phyloP scores from a whole-genome alignment of 35 echinoderm and acorn worm species.

The Eucidaris tribuloides region DNA sequence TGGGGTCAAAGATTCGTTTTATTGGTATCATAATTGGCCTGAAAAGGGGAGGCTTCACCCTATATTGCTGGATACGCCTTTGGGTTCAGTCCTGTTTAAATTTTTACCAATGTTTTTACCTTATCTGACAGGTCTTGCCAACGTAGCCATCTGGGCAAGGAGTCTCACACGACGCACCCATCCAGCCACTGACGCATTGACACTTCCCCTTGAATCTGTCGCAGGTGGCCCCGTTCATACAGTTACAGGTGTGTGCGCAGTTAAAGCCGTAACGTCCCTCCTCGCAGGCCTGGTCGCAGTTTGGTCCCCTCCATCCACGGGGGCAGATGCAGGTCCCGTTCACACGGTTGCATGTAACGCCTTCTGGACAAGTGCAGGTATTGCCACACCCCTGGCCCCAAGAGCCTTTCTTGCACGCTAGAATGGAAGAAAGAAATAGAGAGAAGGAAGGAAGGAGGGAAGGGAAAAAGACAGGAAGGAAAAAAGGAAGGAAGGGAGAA shows the following conservation, averaged over 20 bases:
- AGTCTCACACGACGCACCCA: constrained; percentile 28
- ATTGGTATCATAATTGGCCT: too few species aligned
- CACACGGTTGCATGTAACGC: constrained; percentile 46
- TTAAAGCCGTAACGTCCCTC: constrained; percentile 21
- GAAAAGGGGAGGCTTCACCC: too few species aligned
- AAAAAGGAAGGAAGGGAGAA: too few species aligned
- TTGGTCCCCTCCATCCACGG: constrained; percentile 55
- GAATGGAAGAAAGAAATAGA: constrained; percentile 26
- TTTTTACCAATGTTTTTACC: constrained; percentile 24
- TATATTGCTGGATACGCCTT: too few species aligned
- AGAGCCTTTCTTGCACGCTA: constrained; percentile 35
- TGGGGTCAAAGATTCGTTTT: too few species aligned
- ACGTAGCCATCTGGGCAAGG: constrained; percentile 14
- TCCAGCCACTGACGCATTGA: constrained; percentile 46
- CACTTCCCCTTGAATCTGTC: constrained; percentile 39
- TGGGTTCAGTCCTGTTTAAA: too few species aligned
- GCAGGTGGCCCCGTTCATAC: constrained; percentile 40
- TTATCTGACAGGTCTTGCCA: constrained; percentile 55
- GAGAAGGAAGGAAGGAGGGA: too few species aligned
- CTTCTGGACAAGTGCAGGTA: constrained; percentile 71
- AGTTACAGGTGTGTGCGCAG: constrained; percentile 17
- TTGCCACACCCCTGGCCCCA: constrained; percentile 60
- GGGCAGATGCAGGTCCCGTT: constrained; percentile 62
- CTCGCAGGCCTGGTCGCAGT: constrained; percentile 17
- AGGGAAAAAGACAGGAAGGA: too few species aligned